Conservation (phyloP, 2,888 invertebrate genomes). For the Tetragonula carbonaria region DNA sequence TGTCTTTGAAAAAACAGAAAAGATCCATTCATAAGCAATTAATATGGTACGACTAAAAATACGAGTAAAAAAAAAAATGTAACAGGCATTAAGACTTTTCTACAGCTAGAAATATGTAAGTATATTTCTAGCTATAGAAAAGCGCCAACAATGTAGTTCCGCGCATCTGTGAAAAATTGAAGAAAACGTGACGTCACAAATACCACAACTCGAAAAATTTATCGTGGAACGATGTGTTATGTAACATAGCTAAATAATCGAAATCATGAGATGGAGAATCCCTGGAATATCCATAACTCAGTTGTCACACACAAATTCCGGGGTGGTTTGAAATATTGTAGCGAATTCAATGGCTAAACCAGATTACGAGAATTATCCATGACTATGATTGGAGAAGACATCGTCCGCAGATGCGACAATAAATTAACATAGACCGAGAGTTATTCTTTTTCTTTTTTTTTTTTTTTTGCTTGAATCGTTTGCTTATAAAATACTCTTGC, state of each 20-base stretch:
- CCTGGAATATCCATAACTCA: conserved; percentile 54
- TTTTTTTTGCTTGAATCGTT: neutral
- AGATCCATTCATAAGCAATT: too few species aligned
- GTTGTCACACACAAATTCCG: conserved; percentile 65
- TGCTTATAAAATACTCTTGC: neutral
- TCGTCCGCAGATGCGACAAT: conserved; percentile 49
- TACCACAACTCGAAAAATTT: conserved; percentile 15
- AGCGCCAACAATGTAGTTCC: too few species aligned
- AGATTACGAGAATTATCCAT: conserved; percentile 48
- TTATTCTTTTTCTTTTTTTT: too few species aligned
- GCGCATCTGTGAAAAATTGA: neutral
- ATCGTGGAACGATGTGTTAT: conserved; percentile 14
- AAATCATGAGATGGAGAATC: conserved; percentile 6
- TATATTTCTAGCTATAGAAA: too few species aligned
- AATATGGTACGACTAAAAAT: too few species aligned
- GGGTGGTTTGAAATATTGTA: conserved; percentile 41
- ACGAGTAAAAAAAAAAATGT: too few species aligned
- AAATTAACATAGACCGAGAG: conserved; percentile 31
- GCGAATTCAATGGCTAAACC: conserved; percentile 26
- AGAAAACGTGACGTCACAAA: neutral
- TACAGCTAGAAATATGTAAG: too few species aligned
- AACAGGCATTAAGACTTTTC: too few species aligned
- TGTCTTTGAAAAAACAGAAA: too few species aligned
- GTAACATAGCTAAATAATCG: conserved; percentile 16
- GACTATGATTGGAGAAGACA: conserved; percentile 58